These are phyloP conservation scores for Ptilorrhoa leucosticta DNA, from an alignment of 2,113 vertebrate species.

Conservation along the genomic window DNA sequence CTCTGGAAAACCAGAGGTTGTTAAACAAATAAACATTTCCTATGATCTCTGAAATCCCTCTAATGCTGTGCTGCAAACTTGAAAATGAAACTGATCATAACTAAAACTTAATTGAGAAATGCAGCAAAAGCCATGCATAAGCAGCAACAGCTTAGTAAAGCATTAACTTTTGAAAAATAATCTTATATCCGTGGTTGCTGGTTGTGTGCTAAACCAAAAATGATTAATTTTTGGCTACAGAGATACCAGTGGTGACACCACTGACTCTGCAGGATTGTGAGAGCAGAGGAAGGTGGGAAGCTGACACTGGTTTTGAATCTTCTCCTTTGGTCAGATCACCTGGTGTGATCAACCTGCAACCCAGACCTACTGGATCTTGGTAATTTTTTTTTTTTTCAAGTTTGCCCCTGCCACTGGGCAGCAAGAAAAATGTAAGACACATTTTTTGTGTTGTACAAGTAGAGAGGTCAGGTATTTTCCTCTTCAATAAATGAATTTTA, in stretches of 20 bases:
- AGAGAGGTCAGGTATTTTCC: not conserved
- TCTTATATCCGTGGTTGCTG: fast-evolving
- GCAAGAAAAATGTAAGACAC: not conserved
- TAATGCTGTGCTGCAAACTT: not conserved
- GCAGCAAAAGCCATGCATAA: not conserved
- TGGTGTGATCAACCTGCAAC: not conserved
- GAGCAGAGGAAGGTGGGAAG: not conserved
- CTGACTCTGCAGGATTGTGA: not conserved
- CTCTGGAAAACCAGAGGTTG: not conserved
- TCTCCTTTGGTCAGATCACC: not conserved
- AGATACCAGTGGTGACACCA: not conserved
- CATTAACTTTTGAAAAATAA: not conserved
- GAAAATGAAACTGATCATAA: not conserved
- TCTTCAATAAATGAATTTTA: not conserved
- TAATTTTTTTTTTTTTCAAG: not conserved
- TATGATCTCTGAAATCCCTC: not conserved
- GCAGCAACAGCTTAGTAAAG: not conserved
- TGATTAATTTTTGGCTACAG: not conserved
- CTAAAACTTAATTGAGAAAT: not conserved
- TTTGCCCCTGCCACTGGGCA: fast-evolving
- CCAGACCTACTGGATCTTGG: not conserved
- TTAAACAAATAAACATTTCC: constrained; percentile 35
- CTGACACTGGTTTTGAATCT: not conserved
- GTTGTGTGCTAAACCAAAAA: not conserved
- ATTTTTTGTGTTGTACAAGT: not conserved